Conservation (phyloP, 2,888 invertebrate species). For the Apamea sordens region DNA sequence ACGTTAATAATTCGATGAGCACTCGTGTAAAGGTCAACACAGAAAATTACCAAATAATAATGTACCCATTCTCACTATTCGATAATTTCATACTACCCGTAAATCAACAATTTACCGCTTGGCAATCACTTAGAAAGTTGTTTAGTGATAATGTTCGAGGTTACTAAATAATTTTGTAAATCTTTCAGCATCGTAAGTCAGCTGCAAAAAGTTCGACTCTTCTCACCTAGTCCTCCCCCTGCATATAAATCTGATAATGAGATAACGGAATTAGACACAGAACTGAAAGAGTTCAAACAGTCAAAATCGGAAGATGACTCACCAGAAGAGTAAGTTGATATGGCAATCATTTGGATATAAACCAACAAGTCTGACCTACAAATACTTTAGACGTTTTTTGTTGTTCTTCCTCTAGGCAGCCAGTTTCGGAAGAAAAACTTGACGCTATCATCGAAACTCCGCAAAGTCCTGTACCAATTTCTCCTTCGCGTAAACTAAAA, state of each 20-base stretch:
- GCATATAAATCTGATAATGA: conserved; percentile 66
- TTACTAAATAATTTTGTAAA: background rate
- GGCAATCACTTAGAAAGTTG: background rate
- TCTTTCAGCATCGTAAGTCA: conserved; percentile 66
- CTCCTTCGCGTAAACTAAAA: conserved; percentile 74
- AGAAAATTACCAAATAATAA: conserved; percentile 4
- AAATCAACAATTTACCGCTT: conserved; percentile 1
- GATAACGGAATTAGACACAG: conserved; percentile 73
- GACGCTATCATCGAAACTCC: conserved; percentile 76
- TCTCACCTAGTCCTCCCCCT: conserved; percentile 69
- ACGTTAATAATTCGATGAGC: background rate
- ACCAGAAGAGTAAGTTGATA: conserved; percentile 67
- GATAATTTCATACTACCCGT: conserved; percentile 15
- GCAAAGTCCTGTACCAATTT: conserved; percentile 83
- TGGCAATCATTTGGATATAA: conserved; percentile 8
- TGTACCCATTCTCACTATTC: background rate
- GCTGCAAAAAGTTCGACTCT: conserved; percentile 75
- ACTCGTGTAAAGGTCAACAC: background rate
- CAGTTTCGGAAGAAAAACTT: conserved; percentile 67
- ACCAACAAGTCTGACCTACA: background rate
- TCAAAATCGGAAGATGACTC: conserved; percentile 63
- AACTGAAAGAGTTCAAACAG: conserved; percentile 76
- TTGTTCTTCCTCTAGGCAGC: conserved; percentile 56
- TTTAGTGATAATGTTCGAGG: background rate
- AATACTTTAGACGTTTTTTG: background rate